Evolutionary conservation across 1,140 invertebrate genomes (phyloP), one percentile per base, ranked within the genome.

Genomic region (Drosophila biarmipes): DNA sequence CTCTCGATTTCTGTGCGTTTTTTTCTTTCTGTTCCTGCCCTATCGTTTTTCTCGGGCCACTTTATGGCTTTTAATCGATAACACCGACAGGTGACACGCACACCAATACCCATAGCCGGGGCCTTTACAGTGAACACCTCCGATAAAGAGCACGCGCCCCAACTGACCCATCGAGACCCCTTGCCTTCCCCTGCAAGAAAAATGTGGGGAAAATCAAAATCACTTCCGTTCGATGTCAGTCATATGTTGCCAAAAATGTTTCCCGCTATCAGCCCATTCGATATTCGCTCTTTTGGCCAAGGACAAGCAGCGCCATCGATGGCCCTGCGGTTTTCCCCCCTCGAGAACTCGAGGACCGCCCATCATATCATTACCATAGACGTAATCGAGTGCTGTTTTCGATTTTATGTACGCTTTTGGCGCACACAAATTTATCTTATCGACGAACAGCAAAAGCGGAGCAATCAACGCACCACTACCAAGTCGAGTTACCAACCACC

Each of bases 51-150:
- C 64, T 59, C 69, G 74, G 80, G 34, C 48, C 40, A 76, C 62
- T 80, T 84, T 84, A 85, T 85, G 58, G 77, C 49, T 62, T 74
- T 71, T 53, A 87, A 86, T 86, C 84, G 82, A 87, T 87, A 87
- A 82, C 78, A 71, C 68, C 40, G 31, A 38, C 37, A 27, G 37
- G 43, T 19, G 38, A 31, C 46, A 69, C 64, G 74, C 80, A 79
- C 29, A 78, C 63, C 27, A 54, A 77, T 31, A 42, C 27, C 43
- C 66, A 27, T 31, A 53, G 24, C 42, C 40, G 24, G 35, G 68
- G 37, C 42, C 49, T 49, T 62, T 78, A 78, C 77, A 78, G 64
- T 54, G 43, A 71, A 75, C 63, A 59, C 82, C 63, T 62, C 15
- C 55, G 78, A 77, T 81, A 77, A 67, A 76, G 72, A 63, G 66